Evolutionary conservation across 2,888 invertebrate genomes (phyloP).

Genomic region (Ophion costatus): DNA sequence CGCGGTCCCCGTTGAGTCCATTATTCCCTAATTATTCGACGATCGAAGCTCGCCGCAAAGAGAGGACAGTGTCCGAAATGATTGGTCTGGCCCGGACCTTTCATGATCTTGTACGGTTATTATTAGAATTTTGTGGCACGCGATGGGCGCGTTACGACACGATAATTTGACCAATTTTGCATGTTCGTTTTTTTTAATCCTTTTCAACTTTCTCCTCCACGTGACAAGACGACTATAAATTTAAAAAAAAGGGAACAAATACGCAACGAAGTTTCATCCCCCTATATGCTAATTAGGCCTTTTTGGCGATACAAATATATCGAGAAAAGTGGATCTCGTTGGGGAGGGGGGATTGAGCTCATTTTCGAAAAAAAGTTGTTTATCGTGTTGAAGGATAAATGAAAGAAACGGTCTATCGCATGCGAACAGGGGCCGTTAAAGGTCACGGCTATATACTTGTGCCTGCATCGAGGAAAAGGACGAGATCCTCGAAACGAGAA

Average conservation of each 20-base stretch:
- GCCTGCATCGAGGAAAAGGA: constrained; percentile 33
- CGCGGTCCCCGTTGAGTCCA: constrained; percentile 8
- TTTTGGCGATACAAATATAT: no score
- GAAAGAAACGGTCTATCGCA: constrained; percentile 54
- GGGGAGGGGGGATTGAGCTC: background rate
- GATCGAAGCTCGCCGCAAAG: constrained; percentile 44
- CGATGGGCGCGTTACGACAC: constrained; percentile 4
- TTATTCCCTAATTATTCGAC: constrained; percentile 38
- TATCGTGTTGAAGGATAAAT: constrained; percentile 49
- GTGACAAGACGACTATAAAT: background rate
- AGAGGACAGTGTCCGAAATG: constrained; percentile 35
- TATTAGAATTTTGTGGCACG: constrained; percentile 30
- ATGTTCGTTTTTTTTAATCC: background rate
- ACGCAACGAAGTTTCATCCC: background rate
- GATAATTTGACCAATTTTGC: constrained; percentile 16
- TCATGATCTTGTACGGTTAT: background rate
- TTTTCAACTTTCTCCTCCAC: background rate
- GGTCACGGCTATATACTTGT: constrained; percentile 47
- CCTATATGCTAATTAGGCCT: background rate
- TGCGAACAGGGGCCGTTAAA: constrained; percentile 47
- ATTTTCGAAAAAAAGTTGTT: background rate
- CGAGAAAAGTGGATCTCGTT: background rate
- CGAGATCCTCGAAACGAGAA: constrained; percentile 50
- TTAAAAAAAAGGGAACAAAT: background rate
- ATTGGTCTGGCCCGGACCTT: constrained; percentile 3